These are phyloP conservation scores for Aphrophora alni DNA, from an alignment of 2,888 invertebrate species.

Conservation along the genomic window DNA sequence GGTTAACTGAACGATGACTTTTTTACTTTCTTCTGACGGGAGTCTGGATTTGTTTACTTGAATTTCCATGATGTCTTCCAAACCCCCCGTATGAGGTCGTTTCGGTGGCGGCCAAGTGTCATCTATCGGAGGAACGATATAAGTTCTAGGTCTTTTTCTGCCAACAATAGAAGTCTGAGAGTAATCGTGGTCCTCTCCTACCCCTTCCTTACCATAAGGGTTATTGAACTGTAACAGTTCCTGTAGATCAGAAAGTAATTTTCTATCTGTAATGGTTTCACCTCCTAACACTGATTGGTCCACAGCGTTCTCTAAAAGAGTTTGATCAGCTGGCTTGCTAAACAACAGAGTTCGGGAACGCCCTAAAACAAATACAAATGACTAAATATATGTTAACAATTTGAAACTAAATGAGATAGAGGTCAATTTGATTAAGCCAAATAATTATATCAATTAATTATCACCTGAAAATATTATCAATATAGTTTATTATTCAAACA, in stretches of 20 bases:
- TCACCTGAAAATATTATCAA: too few relatives aligned
- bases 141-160: constrained; percentile 28
- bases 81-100: constrained; percentile 9
- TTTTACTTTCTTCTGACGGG: constrained; percentile 7
- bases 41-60: constrained; percentile 19
- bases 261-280: constrained; percentile 38
- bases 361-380: constrained; percentile 6
- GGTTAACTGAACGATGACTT: background rate
- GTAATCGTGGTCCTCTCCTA: constrained; percentile 47
- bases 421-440: too few relatives aligned
- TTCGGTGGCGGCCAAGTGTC: constrained; percentile 48
- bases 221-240: constrained; percentile 46
- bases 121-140: constrained; percentile 44
- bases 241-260: constrained; percentile 46
- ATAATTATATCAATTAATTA: too few relatives aligned
- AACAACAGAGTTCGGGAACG: constrained; percentile 35
- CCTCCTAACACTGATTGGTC: constrained; percentile 43
- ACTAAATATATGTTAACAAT: too few relatives aligned
- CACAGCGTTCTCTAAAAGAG: constrained; percentile 39
- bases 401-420: too few relatives aligned
- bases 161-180: constrained; percentile 36
- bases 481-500: too few relatives aligned
- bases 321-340: constrained; percentile 37
- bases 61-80: background rate
- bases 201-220: background rate